phyloP scores from a whole-genome alignment of 1,140 invertebrate species.

The Cyrtorhinus lividipennis region DNA sequence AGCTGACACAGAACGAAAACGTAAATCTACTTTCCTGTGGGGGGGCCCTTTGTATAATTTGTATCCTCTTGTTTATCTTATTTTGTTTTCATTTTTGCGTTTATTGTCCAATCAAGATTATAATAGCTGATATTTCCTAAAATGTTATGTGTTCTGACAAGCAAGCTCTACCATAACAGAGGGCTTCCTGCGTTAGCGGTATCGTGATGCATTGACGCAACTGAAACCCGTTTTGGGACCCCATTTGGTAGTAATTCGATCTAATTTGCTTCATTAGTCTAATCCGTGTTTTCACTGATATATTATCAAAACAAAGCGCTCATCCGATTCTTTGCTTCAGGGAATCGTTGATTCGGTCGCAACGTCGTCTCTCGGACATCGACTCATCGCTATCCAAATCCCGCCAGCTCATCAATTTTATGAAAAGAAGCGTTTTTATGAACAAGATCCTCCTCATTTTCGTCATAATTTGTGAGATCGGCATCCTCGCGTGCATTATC shows the following conservation, averaged over 20 bases:
- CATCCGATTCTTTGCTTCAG: neutral
- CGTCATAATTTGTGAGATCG: constrained; percentile 48
- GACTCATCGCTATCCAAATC: constrained; percentile 43
- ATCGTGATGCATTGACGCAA: no score
- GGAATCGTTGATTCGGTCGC: constrained; percentile 44
- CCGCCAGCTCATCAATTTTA: constrained; percentile 40
- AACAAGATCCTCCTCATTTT: constrained; percentile 51
- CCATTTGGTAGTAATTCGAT: no score
- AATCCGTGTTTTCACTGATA: neutral
- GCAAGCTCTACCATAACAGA: neutral
- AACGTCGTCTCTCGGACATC: constrained; percentile 42
- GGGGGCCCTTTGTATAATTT: no score
- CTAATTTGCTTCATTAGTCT: neutral
- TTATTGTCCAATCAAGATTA: no score
- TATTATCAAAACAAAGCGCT: neutral
- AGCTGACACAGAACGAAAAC: no score
- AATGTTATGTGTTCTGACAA: neutral
- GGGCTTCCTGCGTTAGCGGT: no score
- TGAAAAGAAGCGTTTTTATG: constrained; percentile 44
- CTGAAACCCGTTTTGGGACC: no score
- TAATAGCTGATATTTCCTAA: no score
- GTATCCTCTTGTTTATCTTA: no score
- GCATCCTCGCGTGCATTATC: constrained; percentile 39
- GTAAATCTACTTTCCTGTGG: no score
- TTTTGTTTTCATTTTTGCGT: no score